Percentiles rank a stretch among this genome's conserved stretches.
Evolutionary conservation across 2,113 vertebrate species (phyloP).

Genomic region (Carlito syrichta): DNA sequence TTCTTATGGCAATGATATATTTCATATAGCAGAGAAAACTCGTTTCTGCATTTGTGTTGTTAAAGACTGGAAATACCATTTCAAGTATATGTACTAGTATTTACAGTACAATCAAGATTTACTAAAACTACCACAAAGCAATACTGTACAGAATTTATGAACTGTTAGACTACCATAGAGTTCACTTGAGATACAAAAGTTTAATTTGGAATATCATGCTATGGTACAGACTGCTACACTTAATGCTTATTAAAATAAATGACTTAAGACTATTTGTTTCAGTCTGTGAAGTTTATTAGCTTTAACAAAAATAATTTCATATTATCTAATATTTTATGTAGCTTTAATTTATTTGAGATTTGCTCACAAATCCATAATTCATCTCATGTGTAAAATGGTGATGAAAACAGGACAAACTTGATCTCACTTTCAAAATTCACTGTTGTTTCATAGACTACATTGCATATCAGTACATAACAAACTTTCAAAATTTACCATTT

Average conservation of each 20-base stretch:
- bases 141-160: conserved; percentile 83
- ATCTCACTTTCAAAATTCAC: not conserved
- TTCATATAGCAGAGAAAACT: conserved; percentile 25
- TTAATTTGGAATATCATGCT: conserved; percentile 85
- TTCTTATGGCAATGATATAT: not conserved
- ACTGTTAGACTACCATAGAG: conserved; percentile 83
- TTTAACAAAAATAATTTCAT: conserved; percentile 72
- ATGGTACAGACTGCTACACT: conserved; percentile 70
- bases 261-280: conserved; percentile 78
- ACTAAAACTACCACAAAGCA: conserved; percentile 81
- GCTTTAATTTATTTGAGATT: conserved; percentile 46
- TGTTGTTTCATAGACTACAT: not conserved
- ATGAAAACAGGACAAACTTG: conserved; percentile 10
- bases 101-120: conserved; percentile 83
- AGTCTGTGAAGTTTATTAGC: conserved; percentile 76
- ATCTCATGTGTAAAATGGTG: not conserved
- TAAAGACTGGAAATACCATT: conserved; percentile 73
- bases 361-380: conserved; percentile 44
- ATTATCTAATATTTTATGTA: conserved; percentile 47
- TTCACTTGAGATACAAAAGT: conserved; percentile 84
- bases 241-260: conserved; percentile 82
- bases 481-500: conserved; percentile 39
- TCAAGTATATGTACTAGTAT: conserved; percentile 71
- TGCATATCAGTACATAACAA: not conserved
- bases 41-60: conserved; percentile 61